Evolutionary conservation across 2,797 vertebrate species (phyloP).

Genomic region (Muscicapa comitata): DNA sequence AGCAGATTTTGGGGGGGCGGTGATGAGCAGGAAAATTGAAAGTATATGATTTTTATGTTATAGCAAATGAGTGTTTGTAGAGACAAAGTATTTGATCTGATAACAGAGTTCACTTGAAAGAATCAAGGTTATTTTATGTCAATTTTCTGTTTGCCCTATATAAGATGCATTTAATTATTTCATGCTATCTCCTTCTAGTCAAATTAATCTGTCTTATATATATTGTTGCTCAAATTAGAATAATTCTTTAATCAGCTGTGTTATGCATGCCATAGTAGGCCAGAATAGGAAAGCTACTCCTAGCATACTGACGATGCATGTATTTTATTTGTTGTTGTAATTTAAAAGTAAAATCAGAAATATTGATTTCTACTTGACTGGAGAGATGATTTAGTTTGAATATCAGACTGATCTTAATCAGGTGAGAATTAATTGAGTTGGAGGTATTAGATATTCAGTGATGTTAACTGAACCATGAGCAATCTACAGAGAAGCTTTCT

Average conservation of each 20-base stretch:
- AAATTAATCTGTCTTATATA: conserved; percentile 79
- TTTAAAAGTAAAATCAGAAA: conserved; percentile 96
- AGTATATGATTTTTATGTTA: neutral
- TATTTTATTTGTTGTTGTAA: conserved; percentile 84
- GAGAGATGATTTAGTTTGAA: conserved; percentile 92
- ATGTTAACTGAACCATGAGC: conserved; percentile 85
- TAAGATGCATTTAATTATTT: conserved; percentile 81
- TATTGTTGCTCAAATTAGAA: conserved; percentile 80
- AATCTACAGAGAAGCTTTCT: conserved; percentile 80
- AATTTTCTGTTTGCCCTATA: conserved; percentile 75
- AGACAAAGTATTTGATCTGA: conserved; percentile 64
- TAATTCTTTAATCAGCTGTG: conserved; percentile 83
- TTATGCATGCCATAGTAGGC: conserved; percentile 72
- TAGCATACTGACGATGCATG: conserved; percentile 72
- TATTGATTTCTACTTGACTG: conserved; percentile 90
- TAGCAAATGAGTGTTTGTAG: neutral
- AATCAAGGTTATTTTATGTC: conserved; percentile 73
- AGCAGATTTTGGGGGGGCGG: neutral
- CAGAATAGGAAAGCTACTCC: conserved; percentile 71
- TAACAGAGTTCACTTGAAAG: conserved; percentile 71
- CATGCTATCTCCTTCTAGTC: conserved; percentile 70
- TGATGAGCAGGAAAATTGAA: neutral
- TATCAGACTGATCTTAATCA: conserved; percentile 86
- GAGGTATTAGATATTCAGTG: conserved; percentile 88
- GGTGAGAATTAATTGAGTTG: conserved; percentile 91